Base-by-base conservation (phyloP, 2,113 vertebrate genomes). In the Pachyramphus minor region DNA sequence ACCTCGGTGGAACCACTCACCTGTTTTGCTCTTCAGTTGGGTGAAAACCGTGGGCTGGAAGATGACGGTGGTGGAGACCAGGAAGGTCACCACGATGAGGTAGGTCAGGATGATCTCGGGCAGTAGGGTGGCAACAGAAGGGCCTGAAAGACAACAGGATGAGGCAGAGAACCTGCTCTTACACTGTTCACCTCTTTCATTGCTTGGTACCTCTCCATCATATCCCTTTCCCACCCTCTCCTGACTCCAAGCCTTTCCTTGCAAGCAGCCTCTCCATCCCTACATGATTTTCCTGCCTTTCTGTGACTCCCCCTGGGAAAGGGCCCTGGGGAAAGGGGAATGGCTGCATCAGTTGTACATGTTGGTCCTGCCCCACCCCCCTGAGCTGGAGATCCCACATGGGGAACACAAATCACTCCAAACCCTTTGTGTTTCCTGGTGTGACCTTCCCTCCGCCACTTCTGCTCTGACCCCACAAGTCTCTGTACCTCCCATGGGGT, bases 81-180 rank as follows among this genome's bases (percentile, higher is more conserved):
- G 49, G 74, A 91, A 84, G 41, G 63, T 97, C 4, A 97, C 24
- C 62, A 94, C 41, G 0, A 31, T 42, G 14, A 94, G 44, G 21
- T 96, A 97, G 0, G 25, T 35, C 2, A 97, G 94, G 78, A 25
- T 21, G 0, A 97, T 89, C 81, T 58, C 91, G 0, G 95, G 95
- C 91, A 97, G 5, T 6, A 96, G 79, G 62, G 95, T 42, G 1
- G 94, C 95, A 31, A 73, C 3, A 5, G 96, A 96, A 49, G 96
- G 94, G 50, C 96, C 96, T 97, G 89, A 8, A n/a, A 53, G 84
- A 12, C 31, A 53, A 9, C 0, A 0, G 37, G 37, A 21, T 0
- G 4, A 47, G 49, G 66, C 49, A 64, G 68, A 49, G 62, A 3
- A 21, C 37, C 15, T 1, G 2, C 3, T 16, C 49, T 25, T 13